phyloP scores from a whole-genome alignment of 2,888 invertebrate genomes.

The Myopa testacea region DNA sequence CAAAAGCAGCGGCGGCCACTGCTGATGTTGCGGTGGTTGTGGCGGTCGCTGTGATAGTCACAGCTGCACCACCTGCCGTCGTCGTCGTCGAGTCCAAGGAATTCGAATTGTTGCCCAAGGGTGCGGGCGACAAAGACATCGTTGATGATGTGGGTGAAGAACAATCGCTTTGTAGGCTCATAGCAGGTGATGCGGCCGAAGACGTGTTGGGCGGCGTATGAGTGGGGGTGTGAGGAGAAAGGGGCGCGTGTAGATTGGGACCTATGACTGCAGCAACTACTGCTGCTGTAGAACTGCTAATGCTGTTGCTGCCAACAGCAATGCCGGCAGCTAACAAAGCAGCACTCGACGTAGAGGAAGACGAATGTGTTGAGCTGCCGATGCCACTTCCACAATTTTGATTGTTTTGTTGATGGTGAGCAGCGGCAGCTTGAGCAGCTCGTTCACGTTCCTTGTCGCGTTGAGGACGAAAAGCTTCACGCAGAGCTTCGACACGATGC shows the following conservation, averaged over 20 bases:
- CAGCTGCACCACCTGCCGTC: conserved; percentile 51
- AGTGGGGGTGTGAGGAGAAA: conserved; percentile 62
- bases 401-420: conserved; percentile 38
- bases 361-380: conserved; percentile 40
- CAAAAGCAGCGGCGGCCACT: conserved; percentile 60
- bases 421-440: conserved; percentile 53
- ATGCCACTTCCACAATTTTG: not conserved
- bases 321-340: not conserved
- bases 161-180: conserved; percentile 64
- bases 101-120: conserved; percentile 42
- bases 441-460: conserved; percentile 79
- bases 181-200: conserved; percentile 58
- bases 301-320: conserved; percentile 38
- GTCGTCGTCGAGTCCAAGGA: conserved; percentile 41
- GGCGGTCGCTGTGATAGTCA: conserved; percentile 60
- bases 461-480: conserved; percentile 89
- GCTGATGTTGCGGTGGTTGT: conserved; percentile 56
- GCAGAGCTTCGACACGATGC: conserved; percentile 85
- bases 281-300: conserved; percentile 50
- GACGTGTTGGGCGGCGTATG: conserved; percentile 47
- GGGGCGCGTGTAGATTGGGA: conserved; percentile 54
- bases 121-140: conserved; percentile 63
- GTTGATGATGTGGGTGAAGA: conserved; percentile 63
- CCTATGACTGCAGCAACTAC: conserved; percentile 48
- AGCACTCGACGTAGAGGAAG: conserved; percentile 30